Conservation (phyloP, 1,140 invertebrate genomes). For the Heliconius nattereri region DNA sequence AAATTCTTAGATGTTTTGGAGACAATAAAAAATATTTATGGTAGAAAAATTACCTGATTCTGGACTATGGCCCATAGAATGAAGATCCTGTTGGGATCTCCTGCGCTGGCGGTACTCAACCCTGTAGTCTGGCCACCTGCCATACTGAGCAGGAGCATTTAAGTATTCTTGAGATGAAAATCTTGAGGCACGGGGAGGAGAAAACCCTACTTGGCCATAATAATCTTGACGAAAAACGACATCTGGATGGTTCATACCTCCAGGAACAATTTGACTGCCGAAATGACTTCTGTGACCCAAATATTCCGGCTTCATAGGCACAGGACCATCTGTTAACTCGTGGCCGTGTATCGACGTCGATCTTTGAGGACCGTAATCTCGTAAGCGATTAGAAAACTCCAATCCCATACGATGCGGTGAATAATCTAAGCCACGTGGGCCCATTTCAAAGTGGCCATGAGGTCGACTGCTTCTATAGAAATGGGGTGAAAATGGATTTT, state of each 20-base stretch:
- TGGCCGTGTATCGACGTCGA: slow-evolving; percentile 78
- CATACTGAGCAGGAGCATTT: slow-evolving; percentile 69
- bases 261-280: slow-evolving; percentile 68
- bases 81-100: slow-evolving; percentile 77
- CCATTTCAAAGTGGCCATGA: slow-evolving; percentile 78
- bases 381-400: slow-evolving; percentile 69
- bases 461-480: slow-evolving; percentile 62
- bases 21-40: not conserved
- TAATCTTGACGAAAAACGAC: slow-evolving; percentile 78
- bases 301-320: slow-evolving; percentile 68
- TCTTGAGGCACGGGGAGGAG: slow-evolving; percentile 70
- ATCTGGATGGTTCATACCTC: slow-evolving; percentile 72
- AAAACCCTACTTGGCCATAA: slow-evolving; percentile 70
- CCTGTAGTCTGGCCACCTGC: slow-evolving; percentile 67
- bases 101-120: slow-evolving; percentile 70
- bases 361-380: slow-evolving; percentile 70
- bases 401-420: slow-evolving; percentile 74
- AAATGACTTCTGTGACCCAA: slow-evolving; percentile 65
- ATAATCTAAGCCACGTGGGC: slow-evolving; percentile 74
- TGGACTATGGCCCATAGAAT: slow-evolving; percentile 72
- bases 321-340: slow-evolving; percentile 71
- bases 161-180: slow-evolving; percentile 80
- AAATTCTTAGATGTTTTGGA: not conserved
- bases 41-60: slow-evolving; percentile 66
- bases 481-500: slow-evolving; percentile 72